Evolutionary conservation across 2,797 vertebrate species (phyloP), one percentile per base, ranked within the genome.

Genomic region (Numenius phaeopus): DNA sequence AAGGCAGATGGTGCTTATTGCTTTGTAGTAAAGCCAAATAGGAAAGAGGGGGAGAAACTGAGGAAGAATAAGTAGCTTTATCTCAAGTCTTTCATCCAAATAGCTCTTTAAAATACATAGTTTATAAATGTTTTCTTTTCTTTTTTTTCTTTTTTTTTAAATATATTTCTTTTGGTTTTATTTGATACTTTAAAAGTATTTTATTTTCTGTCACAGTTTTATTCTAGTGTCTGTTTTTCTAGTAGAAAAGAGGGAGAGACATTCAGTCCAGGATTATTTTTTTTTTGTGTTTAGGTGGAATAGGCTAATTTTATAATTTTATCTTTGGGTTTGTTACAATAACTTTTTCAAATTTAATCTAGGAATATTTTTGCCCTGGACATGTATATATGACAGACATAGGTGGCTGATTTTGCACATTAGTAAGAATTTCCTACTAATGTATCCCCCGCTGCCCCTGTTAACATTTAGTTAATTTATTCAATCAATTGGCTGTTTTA

Each of bases 21-120:
- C 90, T 96, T 94, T 96, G 80, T 72, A 95, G 58, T 76, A 83
- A 83, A 92, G 90, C 95, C 94, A 96, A 94, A 87, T n/a, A 83
- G 78, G 75, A 94, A 96, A 71, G 40, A 90, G 44, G 30, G 61
- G 66, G 26, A 80, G 89, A 89, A 92, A 90, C 7, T 66, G 58
- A 87, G 83, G 87, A 84, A 19, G 70, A 89, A 57, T 66, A 73
- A 87, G 73, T 87, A 70, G 29, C 32, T 82, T 92, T 94, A 83
- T 85, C 50, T 84, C 18, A 77, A 89, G 49, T 30, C 65, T 94
- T 92, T 94, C 2, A 96, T 93, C 54, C 57, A 89, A 90, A 75
- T 22, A 50, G 2, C 23, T 87, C 37, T 97, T 39, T 18, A 67
- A 79, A 90, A 77, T 73, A 34, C 9, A 44, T 21, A 39, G 8